Evolutionary conservation across 2,113 vertebrate species (phyloP), one percentile per base, ranked within the genome.

Genomic region (Thoracochromis brauschi): DNA sequence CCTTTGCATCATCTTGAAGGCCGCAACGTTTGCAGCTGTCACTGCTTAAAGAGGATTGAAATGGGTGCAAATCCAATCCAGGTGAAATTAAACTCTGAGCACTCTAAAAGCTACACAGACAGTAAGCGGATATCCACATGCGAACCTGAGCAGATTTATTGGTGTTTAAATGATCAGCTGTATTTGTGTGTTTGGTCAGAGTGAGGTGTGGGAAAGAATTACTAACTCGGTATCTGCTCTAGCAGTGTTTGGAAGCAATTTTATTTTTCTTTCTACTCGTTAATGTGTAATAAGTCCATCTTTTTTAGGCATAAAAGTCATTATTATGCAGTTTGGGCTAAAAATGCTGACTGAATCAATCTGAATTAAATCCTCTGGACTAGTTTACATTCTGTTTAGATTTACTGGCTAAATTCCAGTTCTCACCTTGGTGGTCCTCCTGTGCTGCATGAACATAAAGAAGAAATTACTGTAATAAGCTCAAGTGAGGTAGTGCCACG

Each of bases 401-500:
- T 82, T 42, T n/a, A 51, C 80, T 88, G 80, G 71, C 81, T 14
- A 5, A 47, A 45, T 60, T 82, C 40, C n/a, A 87, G 0, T 49
- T 82, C 6, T 81, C 58, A 11, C 38, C 79, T 17, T 78, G 85
- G 80, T 90, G 90, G 90, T 91, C 83, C 60, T 85, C 54, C 21
- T 86, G 53, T 71, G 26, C 53, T 58, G 24, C 26, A 38, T 71
- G 80, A 83, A 86, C 54, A 82, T 87, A 87, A 92, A 89, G 60
- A 33, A 92, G 73, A 89, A 83, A 65, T 86, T 79, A 86, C 58
- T 86, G 82, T 87, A 78, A 89, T 80, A 90, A 83, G 78, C 82
- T 80, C 65, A 55, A 91, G 80, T 81, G 80, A 87, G 80, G 84
- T 79, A 38, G 87, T 35, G 55, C 45, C 87, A 83, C 29, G 53